Percentiles rank a stretch among this genome's conserved stretches.
These are phyloP conservation scores for Drosophila mettleri DNA, from an alignment of 2,888 invertebrate species.

Conservation along the genomic window DNA sequence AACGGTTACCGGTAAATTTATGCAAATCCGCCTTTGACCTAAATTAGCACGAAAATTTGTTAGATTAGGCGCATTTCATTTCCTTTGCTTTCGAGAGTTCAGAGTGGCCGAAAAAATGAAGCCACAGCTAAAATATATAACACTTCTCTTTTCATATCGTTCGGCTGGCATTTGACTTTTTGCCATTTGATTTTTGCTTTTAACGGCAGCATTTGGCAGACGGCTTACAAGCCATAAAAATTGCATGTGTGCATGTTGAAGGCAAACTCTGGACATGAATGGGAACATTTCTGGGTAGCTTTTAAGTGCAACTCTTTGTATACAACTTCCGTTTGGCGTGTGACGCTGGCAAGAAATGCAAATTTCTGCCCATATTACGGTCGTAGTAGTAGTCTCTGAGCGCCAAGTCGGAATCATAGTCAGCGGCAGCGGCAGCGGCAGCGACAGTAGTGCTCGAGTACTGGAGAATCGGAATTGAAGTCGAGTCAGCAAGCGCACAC, in stretches of 20 bases:
- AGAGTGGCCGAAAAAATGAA: slow-evolving; percentile 32
- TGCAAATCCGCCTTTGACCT: slow-evolving; percentile 81
- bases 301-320: slow-evolving; percentile 81
- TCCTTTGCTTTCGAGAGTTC: slow-evolving; percentile 40
- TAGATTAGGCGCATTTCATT: slow-evolving; percentile 79
- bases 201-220: slow-evolving; percentile 54
- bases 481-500: slow-evolving; percentile 70
- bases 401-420: slow-evolving; percentile 26
- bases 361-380: slow-evolving; percentile 66
- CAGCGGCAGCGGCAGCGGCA: no score
- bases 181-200: slow-evolving; percentile 22
- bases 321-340: slow-evolving; percentile 80
- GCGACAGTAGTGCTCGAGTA: slow-evolving; percentile 4
- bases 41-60: slow-evolving; percentile 82
- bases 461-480: slow-evolving; percentile 51
- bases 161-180: background rate
- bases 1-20: slow-evolving; percentile 64
- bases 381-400: no score
- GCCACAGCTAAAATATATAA: slow-evolving; percentile 22
- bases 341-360: slow-evolving; percentile 69
- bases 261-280: slow-evolving; percentile 59
- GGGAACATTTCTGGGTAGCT: slow-evolving; percentile 62
- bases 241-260: slow-evolving; percentile 67
- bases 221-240: slow-evolving; percentile 76
- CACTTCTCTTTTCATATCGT: slow-evolving; percentile 28